These are phyloP conservation scores for Macropodus opercularis DNA, from an alignment of 2,797 vertebrate species.

Conservation along the genomic window DNA sequence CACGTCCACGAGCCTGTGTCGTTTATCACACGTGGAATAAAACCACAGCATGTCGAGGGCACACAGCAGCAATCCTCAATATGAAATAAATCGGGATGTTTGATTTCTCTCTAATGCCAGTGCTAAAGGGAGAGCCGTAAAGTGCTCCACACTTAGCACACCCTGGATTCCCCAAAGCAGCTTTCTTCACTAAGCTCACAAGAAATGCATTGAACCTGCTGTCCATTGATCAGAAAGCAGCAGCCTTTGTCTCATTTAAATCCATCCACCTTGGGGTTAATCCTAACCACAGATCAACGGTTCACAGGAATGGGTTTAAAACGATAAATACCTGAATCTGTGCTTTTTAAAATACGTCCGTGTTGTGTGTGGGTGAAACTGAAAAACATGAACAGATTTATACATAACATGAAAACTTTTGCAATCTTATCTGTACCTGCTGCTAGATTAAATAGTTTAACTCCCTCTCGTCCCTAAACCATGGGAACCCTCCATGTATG, in stretches of 20 bases:
- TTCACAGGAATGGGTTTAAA: conserved; percentile 62
- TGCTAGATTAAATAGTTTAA: no score
- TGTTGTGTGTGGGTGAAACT: not conserved
- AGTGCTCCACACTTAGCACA: not conserved
- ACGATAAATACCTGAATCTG: conserved; percentile 12
- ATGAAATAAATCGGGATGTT: no score
- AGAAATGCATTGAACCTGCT: conserved; percentile 39
- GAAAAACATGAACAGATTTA: no score
- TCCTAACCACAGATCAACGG: conserved; percentile 62
- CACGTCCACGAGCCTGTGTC: no score
- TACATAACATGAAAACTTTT: no score
- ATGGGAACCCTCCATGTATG: conserved; percentile 14
- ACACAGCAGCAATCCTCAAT: no score
- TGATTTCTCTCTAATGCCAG: not conserved
- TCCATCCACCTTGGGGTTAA: conserved; percentile 72
- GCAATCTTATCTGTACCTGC: no score
- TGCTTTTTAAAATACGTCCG: conserved; percentile 1
- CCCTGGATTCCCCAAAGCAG: conserved; percentile 9
- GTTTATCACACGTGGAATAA: no score
- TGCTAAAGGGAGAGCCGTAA: conserved; percentile 3
- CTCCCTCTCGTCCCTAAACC: not conserved
- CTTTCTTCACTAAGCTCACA: conserved; percentile 39
- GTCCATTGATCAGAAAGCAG: conserved; percentile 53
- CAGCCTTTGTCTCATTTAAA: conserved; percentile 59
- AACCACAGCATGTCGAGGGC: not conserved